phyloP scores from a whole-genome alignment of 2,888 invertebrate genomes.

The Allygus modestus region DNA sequence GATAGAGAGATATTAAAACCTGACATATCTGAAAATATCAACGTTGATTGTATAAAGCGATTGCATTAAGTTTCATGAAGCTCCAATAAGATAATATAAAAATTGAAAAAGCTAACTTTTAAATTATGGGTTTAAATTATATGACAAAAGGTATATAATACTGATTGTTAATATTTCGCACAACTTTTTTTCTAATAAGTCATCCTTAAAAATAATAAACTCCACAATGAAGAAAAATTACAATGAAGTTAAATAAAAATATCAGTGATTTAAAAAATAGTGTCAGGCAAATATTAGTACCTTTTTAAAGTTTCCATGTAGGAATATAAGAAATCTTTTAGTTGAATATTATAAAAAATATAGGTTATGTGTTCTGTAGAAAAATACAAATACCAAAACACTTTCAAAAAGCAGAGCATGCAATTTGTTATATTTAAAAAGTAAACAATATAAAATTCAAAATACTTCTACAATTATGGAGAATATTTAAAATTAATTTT shows the following conservation, averaged over 20 bases:
- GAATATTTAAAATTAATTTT: background rate
- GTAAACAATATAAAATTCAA: background rate
- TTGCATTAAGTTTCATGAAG: conserved; percentile 41
- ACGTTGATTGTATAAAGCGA: conserved; percentile 49
- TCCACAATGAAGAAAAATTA: no score
- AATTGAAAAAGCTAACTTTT: no score
- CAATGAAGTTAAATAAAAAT: no score
- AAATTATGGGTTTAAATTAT: no score
- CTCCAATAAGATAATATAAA: background rate
- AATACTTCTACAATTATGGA: background rate
- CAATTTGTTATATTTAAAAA: background rate
- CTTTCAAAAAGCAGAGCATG: background rate
- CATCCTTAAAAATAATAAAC: no score
- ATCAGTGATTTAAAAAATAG: no score
- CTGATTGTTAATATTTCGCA: no score
- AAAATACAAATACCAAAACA: background rate
- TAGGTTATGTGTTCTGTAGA: background rate
- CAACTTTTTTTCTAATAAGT: no score
- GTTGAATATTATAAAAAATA: background rate
- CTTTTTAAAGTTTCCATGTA: no score
- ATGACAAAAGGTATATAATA: no score
- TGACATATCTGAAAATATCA: conserved; percentile 11
- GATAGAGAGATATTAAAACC: background rate
- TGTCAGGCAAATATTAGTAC: no score
- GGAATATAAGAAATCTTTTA: background rate